Conservation (phyloP, 2,888 invertebrate genomes). For the Crioceris asparagi region DNA sequence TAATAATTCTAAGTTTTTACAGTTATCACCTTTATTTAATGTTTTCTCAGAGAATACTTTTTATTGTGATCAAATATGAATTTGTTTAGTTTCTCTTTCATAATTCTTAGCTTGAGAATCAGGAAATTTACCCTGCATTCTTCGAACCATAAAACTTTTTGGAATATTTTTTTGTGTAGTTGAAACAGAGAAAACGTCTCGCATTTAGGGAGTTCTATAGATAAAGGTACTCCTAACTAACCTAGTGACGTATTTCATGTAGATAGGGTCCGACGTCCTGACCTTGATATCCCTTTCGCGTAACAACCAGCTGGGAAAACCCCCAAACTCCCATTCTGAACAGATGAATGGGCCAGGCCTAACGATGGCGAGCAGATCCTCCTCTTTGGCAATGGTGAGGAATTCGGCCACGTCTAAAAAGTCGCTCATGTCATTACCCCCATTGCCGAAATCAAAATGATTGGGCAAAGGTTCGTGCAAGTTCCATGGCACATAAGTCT, state of each 20-base stretch:
- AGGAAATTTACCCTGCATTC: too few species aligned
- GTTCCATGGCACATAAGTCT: conserved; percentile 84
- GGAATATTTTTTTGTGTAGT: too few species aligned
- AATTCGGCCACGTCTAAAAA: conserved; percentile 53
- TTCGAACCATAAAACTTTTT: too few species aligned
- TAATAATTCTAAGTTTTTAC: too few species aligned
- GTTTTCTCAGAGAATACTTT: too few species aligned
- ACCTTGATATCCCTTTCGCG: conserved; percentile 39
- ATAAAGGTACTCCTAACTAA: too few species aligned
- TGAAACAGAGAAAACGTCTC: too few species aligned
- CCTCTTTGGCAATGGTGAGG: conserved; percentile 60
- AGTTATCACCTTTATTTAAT: too few species aligned
- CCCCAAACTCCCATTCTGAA: conserved; percentile 68
- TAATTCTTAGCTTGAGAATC: too few species aligned
- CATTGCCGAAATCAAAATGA: conserved; percentile 50
- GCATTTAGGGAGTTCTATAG: too few species aligned
- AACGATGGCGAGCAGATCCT: conserved; percentile 68
- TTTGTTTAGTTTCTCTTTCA: too few species aligned
- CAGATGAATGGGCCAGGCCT: conserved; percentile 89
- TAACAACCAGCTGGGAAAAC: conserved; percentile 32
- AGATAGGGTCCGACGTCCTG: conserved; percentile 32
- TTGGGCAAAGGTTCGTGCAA: conserved; percentile 62
- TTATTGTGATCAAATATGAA: too few species aligned
- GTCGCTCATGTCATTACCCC: conserved; percentile 38
- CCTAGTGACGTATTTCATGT: conserved; percentile 30